Conservation (phyloP, 2,888 invertebrate genomes). For the Nycteola revayana region DNA sequence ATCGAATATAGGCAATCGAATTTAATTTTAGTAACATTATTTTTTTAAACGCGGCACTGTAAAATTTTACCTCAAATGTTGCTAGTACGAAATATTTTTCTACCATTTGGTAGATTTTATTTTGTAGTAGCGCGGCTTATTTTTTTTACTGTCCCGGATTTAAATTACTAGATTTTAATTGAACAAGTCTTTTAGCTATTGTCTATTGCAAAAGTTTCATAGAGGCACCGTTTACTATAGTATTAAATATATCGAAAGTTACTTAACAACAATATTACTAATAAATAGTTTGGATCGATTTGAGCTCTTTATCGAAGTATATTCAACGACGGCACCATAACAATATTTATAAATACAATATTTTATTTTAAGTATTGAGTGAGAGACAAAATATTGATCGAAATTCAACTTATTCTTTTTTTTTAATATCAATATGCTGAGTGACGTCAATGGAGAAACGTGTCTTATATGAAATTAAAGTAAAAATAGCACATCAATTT, state of each 20-base stretch:
- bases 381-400: too few species aligned
- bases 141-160: constrained; percentile 5
- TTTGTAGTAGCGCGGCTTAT: constrained; percentile 1
- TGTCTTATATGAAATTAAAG: too few species aligned
- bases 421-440: too few species aligned
- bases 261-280: constrained; percentile 29
- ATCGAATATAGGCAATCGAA: constrained; percentile 20
- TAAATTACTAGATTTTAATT: constrained; percentile 2
- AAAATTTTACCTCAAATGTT: not conserved
- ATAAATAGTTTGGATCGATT: constrained; percentile 42
- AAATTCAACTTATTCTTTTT: too few species aligned
- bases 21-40: constrained; percentile 8
- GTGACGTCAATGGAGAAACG: too few species aligned
- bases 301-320: constrained; percentile 36
- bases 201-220: constrained; percentile 25
- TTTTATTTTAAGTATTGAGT: constrained; percentile 7
- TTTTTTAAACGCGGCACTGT: not conserved
- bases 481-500: too few species aligned
- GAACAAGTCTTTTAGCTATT: constrained; percentile 31
- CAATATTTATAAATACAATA: constrained; percentile 6
- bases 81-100: not conserved
- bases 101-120: not conserved
- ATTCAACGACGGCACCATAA: constrained; percentile 27
- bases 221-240: constrained; percentile 32
- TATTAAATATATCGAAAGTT: constrained; percentile 38